phyloP scores from a whole-genome alignment of 2,797 vertebrate species.

The Hyperoplus lanceolatus region DNA sequence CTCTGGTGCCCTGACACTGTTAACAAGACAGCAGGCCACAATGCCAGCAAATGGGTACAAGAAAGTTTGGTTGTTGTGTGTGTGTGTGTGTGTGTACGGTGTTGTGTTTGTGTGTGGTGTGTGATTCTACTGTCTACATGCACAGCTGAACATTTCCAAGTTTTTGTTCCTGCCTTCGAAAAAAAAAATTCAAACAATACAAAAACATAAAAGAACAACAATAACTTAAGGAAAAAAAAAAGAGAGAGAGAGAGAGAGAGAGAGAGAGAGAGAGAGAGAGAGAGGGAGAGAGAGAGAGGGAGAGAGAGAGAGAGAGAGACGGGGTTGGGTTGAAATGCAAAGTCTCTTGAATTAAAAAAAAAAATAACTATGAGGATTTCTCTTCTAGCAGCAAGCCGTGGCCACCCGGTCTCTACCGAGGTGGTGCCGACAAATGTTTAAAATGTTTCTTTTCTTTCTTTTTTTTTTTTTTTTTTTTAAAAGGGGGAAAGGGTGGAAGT shows the following conservation, averaged over 20 bases:
- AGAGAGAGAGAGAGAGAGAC: too few relatives aligned
- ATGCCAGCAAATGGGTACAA: constrained; percentile 33
- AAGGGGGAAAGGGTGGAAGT: constrained; percentile 31
- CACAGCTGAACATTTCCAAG: constrained; percentile 39
- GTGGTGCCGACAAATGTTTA: constrained; percentile 66
- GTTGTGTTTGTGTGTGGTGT: constrained; percentile 1
- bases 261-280: too few relatives aligned
- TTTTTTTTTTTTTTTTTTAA: constrained; percentile 8
- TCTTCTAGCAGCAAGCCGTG: constrained; percentile 79
- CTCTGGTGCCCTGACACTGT: constrained; percentile 30
- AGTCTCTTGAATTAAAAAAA: constrained; percentile 64
- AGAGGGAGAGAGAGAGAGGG: too few relatives aligned
- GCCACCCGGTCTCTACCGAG: constrained; percentile 63
- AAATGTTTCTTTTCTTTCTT: constrained; percentile 45
- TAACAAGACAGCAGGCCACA: constrained; percentile 50
- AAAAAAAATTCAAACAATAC: constrained; percentile 35
- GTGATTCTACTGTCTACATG: not conserved
- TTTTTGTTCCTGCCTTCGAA: constrained; percentile 60
- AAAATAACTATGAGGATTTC: constrained; percentile 65
- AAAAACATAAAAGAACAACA: constrained; percentile 56
- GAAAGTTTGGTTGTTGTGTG: not conserved
- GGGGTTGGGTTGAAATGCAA: constrained; percentile 16
- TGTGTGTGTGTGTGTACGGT: constrained; percentile 9
- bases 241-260: constrained; percentile 6
- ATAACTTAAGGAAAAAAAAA: constrained; percentile 72